Conservation (phyloP, 1,140 invertebrate genomes). For the Drosophila lacteicornis region DNA sequence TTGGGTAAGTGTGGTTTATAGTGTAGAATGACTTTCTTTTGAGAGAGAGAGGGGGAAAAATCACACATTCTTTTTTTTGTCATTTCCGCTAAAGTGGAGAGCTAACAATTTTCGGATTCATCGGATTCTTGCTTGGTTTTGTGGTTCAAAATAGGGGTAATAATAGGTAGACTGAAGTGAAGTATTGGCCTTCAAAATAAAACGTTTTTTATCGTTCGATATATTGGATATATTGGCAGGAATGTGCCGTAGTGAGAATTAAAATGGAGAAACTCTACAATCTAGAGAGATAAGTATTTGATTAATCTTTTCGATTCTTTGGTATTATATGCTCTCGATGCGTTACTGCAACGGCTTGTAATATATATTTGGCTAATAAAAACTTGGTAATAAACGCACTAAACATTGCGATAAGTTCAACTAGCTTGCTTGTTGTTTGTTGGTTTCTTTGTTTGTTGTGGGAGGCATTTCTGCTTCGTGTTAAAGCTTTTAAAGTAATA, state of each 20-base stretch:
- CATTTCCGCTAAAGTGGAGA: slow-evolving; percentile 25
- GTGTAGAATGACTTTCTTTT: slow-evolving; percentile 12
- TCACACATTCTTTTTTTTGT: slow-evolving; percentile 61
- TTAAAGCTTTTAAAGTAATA: slow-evolving; percentile 81
- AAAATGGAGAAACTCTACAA: slow-evolving; percentile 66
- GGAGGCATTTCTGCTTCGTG: slow-evolving; percentile 45
- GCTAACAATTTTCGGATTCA: slow-evolving; percentile 52
- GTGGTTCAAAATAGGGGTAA: background rate
- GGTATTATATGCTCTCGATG: slow-evolving; percentile 49
- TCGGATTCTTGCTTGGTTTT: slow-evolving; percentile 28
- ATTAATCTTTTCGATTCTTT: slow-evolving; percentile 46
- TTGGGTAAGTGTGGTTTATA: background rate
- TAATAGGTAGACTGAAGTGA: slow-evolving; percentile 33
- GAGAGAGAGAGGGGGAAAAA: slow-evolving; percentile 33
- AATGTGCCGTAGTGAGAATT: slow-evolving; percentile 36
- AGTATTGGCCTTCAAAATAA: slow-evolving; percentile 54
- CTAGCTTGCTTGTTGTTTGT: slow-evolving; percentile 42
- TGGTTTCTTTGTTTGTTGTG: slow-evolving; percentile 8
- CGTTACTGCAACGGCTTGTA: slow-evolving; percentile 64
- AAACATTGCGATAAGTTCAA: slow-evolving; percentile 68
- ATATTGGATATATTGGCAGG: slow-evolving; percentile 40
- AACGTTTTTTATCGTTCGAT: background rate
- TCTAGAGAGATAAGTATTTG: slow-evolving; percentile 61
- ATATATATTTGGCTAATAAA: slow-evolving; percentile 73
- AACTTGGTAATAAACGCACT: slow-evolving; percentile 74